These are phyloP conservation scores for Engystomops pustulosus DNA, from an alignment of 2,113 vertebrate genomes.

Conservation along the genomic window DNA sequence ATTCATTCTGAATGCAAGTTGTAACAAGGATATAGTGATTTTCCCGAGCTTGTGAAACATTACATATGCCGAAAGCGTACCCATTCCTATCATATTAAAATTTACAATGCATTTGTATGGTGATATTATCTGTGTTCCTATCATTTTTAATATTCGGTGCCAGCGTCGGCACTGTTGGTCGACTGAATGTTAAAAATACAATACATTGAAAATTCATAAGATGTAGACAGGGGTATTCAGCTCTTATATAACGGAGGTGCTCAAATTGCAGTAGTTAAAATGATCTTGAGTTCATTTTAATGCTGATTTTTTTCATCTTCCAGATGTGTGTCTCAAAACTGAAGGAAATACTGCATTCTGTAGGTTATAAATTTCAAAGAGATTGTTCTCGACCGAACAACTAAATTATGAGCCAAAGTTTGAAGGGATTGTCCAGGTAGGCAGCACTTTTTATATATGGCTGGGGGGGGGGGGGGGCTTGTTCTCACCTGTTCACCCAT, in stretches of 20 bases:
- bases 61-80: neutral
- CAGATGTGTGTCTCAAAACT: neutral
- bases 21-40: neutral
- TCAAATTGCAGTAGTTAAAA: neutral
- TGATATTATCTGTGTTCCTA: conserved; percentile 13
- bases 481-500: no score
- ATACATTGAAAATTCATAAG: neutral
- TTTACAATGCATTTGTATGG: conserved; percentile 9
- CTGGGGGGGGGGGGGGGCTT: no score
- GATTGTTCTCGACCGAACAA: no score
- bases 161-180: neutral
- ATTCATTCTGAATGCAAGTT: neutral
- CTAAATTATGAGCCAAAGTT: no score
- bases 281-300: neutral
- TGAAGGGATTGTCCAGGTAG: no score
- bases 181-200: neutral
- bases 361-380: no score
- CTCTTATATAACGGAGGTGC: neutral
- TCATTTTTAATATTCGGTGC: neutral
- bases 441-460: no score
- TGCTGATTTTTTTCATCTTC: neutral
- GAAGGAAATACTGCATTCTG: neutral
- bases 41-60: neutral
- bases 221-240: neutral
- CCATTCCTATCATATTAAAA: conserved; percentile 5